A percentile compares a stretch with the other conserved stretches of the same genome.
Evolutionary conservation across 2,888 invertebrate species (phyloP).

Genomic region (Drosophila paramelanica): DNA sequence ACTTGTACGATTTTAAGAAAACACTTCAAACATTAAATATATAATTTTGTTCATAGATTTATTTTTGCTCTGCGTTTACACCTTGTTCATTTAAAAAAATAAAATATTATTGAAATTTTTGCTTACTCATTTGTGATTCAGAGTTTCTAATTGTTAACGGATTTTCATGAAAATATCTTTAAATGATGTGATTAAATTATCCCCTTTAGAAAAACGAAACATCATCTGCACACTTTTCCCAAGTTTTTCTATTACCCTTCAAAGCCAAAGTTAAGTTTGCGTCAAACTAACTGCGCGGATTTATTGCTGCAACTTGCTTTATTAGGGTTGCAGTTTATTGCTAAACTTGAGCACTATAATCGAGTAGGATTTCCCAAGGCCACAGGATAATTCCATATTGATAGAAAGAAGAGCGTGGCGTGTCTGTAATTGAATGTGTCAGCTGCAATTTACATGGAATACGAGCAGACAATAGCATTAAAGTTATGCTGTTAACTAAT

Average conservation of each 20-base stretch:
- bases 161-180: not conserved
- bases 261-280: not conserved
- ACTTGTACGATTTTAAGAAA: too few species aligned
- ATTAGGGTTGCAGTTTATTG: slow-evolving; percentile 23
- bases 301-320: slow-evolving; percentile 8
- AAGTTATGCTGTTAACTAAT: slow-evolving; percentile 12
- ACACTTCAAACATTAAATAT: too few species aligned
- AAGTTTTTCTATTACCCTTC: not conserved
- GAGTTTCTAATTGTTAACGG: too few species aligned
- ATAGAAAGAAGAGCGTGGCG: slow-evolving; percentile 13
- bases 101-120: too few species aligned
- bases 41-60: too few species aligned
- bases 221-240: not conserved
- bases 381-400: slow-evolving; percentile 8
- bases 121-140: too few species aligned
- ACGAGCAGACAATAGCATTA: slow-evolving; percentile 1
- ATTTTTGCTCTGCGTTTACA: too few species aligned
- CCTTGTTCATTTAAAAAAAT: too few species aligned
- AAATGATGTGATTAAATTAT: not conserved
- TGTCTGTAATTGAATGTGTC: slow-evolving; percentile 31
- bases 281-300: too few species aligned
- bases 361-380: slow-evolving; percentile 3
- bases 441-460: slow-evolving; percentile 22
- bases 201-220: not conserved
- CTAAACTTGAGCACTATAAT: slow-evolving; percentile 10